A percentile compares a stretch with the other conserved stretches of the same genome.
Evolutionary conservation across 2,797 vertebrate species (phyloP).

Genomic region (Geotrypetes seraphini): DNA sequence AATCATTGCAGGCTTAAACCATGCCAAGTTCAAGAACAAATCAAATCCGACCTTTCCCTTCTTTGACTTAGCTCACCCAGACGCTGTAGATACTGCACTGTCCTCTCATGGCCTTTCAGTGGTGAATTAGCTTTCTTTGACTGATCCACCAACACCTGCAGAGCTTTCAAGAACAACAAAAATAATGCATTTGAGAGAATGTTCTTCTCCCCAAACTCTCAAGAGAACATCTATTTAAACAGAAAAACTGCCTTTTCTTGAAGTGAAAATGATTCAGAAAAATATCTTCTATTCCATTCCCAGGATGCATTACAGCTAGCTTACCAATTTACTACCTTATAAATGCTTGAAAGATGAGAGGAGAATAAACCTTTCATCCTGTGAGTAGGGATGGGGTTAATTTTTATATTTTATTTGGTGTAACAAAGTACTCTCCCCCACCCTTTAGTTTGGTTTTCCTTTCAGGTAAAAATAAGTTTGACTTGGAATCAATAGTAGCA

Average conservation of each 20-base stretch:
- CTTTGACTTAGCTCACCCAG: conserved; percentile 60
- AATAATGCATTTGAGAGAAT: background rate
- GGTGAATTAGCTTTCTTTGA: conserved; percentile 97
- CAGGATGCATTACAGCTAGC: too few relatives aligned
- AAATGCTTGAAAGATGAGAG: too few relatives aligned
- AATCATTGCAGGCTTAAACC: background rate
- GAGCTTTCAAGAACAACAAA: conserved; percentile 66
- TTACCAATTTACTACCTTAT: too few relatives aligned
- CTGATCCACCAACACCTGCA: conserved; percentile 92
- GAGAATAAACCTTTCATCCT: too few relatives aligned
- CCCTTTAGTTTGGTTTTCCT: too few relatives aligned
- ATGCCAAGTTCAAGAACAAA: too few relatives aligned
- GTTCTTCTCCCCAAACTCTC: background rate
- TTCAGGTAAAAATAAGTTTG: too few relatives aligned
- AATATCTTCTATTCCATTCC: too few relatives aligned
- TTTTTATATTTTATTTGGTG: too few relatives aligned
- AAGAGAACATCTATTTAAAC: background rate
- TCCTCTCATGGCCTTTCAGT: conserved; percentile 93
- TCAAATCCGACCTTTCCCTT: background rate
- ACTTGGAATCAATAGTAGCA: too few relatives aligned
- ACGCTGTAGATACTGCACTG: conserved; percentile 92
- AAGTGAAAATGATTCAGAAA: background rate
- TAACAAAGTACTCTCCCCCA: too few relatives aligned
- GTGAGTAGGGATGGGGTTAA: too few relatives aligned
- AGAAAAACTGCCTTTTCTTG: background rate